Conservation (phyloP, 1,140 invertebrate species). For the Octopus sinensis region DNA sequence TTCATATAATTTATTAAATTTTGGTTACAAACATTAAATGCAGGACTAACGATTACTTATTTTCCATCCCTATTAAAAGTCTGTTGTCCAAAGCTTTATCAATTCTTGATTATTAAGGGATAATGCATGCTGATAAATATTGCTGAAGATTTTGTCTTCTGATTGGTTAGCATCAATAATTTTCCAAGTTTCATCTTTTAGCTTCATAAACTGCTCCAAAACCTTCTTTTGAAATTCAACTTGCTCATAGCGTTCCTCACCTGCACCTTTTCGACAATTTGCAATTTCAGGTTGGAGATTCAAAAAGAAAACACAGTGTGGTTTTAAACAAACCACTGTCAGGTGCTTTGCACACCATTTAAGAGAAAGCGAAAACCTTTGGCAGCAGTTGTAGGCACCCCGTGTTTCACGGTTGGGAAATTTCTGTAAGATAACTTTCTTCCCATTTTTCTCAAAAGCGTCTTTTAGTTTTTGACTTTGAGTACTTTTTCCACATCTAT, state of each 20-base stretch:
- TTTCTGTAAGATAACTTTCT: not conserved
- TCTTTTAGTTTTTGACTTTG: not conserved
- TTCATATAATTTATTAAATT: too few relatives aligned
- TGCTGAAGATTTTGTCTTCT: too few relatives aligned
- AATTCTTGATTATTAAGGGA: too few relatives aligned
- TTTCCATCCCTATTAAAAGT: too few relatives aligned
- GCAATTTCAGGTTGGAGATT: constrained; percentile 64
- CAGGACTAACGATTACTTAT: too few relatives aligned
- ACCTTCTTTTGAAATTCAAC: constrained; percentile 76
- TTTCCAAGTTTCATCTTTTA: constrained; percentile 64
- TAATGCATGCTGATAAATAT: too few relatives aligned
- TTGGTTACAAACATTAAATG: too few relatives aligned
- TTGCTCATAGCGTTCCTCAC: constrained; percentile 69
- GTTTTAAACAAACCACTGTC: constrained; percentile 82
- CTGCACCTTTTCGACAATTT: constrained; percentile 70
- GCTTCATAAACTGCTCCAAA: constrained; percentile 64
- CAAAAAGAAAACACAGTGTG: constrained; percentile 82
- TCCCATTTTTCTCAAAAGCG: not conserved
- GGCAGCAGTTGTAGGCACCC: constrained; percentile 41
- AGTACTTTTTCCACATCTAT: not conserved
- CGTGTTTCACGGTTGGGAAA: not conserved
- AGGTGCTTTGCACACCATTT: constrained; percentile 82
- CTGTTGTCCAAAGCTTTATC: too few relatives aligned
- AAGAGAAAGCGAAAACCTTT: too few relatives aligned
- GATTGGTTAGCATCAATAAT: too few relatives aligned